Evolutionary conservation across 2,888 invertebrate species (phyloP).

Genomic region (Spodoptera exigua): DNA sequence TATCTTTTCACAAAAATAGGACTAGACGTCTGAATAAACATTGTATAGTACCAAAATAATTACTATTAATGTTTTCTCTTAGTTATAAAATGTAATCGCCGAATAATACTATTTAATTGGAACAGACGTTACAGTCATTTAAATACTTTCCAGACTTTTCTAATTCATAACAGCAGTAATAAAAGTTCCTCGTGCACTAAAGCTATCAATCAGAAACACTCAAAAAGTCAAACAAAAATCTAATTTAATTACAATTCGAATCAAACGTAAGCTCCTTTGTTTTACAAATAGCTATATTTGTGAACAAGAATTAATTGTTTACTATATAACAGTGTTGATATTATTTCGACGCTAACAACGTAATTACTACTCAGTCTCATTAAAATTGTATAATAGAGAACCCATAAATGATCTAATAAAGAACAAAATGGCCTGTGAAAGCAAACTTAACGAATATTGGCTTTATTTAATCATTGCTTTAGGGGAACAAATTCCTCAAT

Average conservation of each 20-base stretch:
- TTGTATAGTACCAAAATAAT: too few relatives aligned
- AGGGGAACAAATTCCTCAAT: neutral
- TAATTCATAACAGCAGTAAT: neutral
- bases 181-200: constrained; percentile 2
- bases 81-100: too few relatives aligned
- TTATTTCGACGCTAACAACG: constrained; percentile 9
- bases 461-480: constrained; percentile 8
- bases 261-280: constrained; percentile 6
- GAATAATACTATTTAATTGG: neutral
- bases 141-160: neutral
- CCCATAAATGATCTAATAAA: constrained; percentile 6
- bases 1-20: too few relatives aligned
- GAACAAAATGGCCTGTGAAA: constrained; percentile 7
- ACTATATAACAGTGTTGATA: neutral
- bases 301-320: constrained; percentile 17
- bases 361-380: neutral
- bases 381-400: constrained; percentile 5
- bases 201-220: constrained; percentile 22
- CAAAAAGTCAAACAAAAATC: constrained; percentile 20
- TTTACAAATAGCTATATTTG: constrained; percentile 18
- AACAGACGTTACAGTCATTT: neutral
- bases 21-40: too few relatives aligned
- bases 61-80: too few relatives aligned
- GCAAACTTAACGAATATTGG: constrained; percentile 7
- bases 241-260: constrained; percentile 28